Evolutionary conservation across 2,797 vertebrate genomes (phyloP), one percentile per base, ranked within the genome.

Genomic region (Lepidocolaptes lacrymiger): DNA sequence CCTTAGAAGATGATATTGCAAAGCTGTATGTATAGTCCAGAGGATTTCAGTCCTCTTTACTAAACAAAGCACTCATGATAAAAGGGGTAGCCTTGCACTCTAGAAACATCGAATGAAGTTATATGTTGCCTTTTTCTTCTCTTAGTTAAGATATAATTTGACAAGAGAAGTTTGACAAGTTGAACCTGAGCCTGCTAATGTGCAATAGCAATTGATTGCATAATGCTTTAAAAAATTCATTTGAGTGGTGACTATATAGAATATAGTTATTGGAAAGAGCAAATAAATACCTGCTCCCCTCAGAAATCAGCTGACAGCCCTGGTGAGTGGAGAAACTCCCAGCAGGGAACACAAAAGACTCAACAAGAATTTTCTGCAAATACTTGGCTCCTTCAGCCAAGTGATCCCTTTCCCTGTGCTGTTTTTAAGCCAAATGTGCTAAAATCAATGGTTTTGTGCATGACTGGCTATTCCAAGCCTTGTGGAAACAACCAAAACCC

Each of bases 261-360:
- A 83, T 32, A 56, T 2, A 56, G 46, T 77, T 85, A 93, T 10
- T 48, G 52, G 34, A 94, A 94, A 83, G 69, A 78, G 44, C 59
- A 95, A 96, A 94, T 85, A 95, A 96, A 95, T 86, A 93, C 62
- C 68, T 88, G 73, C 14, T 86, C 52, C 59, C 76, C 51, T 83
- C 87, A 92, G 54, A 86, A 88, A 92, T 88, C 93, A 96, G 73
- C 69, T 94, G 87, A 81, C 37, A 95, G 44, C 26, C 12, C 37
- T 43, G 37, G 48, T 91, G 76, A 84, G 51, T 12, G 37, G 27
- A 92, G 34, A 85, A 92, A 95, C 18, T 86, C 56, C 30, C 79
- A 94, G 55, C 51, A 89, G 73, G 61, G 56, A 94, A 89, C 39
- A 81, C 46, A 81, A 72, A 87, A 87, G 76, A 75, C 63, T 79